phyloP scores from a whole-genome alignment of 2,888 invertebrate species.

The Torymus texanus region DNA sequence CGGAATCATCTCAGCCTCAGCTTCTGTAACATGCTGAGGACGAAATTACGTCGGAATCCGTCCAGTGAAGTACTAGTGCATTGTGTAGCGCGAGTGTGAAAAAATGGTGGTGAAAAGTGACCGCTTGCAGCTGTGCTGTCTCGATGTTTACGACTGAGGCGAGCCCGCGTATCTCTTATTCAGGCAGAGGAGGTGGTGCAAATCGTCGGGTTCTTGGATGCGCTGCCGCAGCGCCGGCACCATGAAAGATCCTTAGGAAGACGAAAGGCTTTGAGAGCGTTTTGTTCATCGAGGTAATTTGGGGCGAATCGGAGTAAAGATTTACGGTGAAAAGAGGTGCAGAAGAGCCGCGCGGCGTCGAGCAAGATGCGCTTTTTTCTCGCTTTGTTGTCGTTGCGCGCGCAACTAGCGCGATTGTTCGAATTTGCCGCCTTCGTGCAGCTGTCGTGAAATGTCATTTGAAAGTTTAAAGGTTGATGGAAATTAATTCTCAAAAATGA shows the following conservation, averaged over 20 bases:
- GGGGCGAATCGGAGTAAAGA: no score
- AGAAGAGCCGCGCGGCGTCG: neutral
- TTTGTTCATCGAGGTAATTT: conserved; percentile 27
- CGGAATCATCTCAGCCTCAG: neutral
- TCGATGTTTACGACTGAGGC: no score
- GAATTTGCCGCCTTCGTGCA: conserved; percentile 16
- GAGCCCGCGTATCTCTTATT: no score
- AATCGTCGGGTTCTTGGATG: no score
- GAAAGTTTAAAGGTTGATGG: no score
- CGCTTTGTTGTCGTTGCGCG: conserved; percentile 1
- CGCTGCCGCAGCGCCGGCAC: neutral
- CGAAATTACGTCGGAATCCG: neutral
- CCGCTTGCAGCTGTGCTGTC: neutral
- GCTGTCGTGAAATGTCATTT: no score
- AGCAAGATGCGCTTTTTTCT: neutral
- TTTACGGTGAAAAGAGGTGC: no score
- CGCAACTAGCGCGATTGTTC: neutral
- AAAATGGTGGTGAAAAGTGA: conserved; percentile 24
- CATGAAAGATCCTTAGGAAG: conserved; percentile 12
- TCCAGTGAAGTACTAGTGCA: neutral
- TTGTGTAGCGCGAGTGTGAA: neutral
- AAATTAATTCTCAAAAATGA: no score
- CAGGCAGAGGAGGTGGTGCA: no score
- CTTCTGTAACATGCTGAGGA: no score
- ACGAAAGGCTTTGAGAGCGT: neutral